phyloP scores from a whole-genome alignment of 1,140 invertebrate genomes.

The Potamilus streckersoni region DNA sequence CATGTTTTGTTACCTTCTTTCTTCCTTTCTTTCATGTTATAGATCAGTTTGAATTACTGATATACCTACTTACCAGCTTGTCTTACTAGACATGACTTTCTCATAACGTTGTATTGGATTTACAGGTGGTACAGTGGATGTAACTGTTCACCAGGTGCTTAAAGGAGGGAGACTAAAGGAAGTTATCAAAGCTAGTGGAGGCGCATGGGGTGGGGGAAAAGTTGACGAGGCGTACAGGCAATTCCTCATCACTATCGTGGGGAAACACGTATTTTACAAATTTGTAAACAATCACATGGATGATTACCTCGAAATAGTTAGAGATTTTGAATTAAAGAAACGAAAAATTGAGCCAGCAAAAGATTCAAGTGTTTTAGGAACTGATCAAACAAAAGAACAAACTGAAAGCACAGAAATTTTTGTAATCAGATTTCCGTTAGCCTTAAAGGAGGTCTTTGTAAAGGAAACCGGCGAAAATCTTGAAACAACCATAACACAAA shows the following conservation, averaged over 20 bases:
- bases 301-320: background rate
- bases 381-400: background rate
- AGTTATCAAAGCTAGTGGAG: conserved; percentile 5
- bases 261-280: background rate
- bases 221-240: conserved; percentile 6
- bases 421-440: background rate
- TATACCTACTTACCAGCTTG: too few relatives aligned
- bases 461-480: background rate
- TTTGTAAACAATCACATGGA: background rate
- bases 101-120: background rate
- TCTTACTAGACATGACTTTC: too few relatives aligned
- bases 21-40: too few relatives aligned
- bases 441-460: background rate
- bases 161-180: background rate
- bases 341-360: background rate
- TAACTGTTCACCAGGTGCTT: conserved; percentile 12
- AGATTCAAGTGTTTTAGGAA: background rate
- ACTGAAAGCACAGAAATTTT: too few relatives aligned
- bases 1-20: too few relatives aligned
- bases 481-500: too few relatives aligned
- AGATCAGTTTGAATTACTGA: too few relatives aligned
- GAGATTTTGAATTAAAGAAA: conserved; percentile 12
- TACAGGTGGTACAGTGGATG: conserved; percentile 12
- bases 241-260: background rate
- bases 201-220: conserved; percentile 10